Conservation (phyloP, 1,140 invertebrate species). For the Cydia amplana region DNA sequence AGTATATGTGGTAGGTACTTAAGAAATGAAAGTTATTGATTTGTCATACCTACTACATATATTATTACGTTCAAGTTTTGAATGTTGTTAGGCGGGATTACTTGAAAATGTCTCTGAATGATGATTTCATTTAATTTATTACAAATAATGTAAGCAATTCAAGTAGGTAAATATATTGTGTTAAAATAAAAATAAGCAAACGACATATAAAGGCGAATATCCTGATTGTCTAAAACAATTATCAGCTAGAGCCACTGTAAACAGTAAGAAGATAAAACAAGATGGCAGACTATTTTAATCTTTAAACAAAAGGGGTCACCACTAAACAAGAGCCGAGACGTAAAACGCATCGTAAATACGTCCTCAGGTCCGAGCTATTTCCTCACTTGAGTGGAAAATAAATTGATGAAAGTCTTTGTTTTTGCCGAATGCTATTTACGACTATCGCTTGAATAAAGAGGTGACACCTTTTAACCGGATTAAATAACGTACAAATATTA, state of each 20-base stretch:
- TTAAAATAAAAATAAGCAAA: not conserved
- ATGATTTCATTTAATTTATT: too few species aligned
- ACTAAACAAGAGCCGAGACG: conserved; percentile 28
- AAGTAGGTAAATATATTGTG: not conserved
- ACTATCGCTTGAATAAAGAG: not conserved
- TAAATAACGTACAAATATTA: not conserved
- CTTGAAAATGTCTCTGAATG: too few species aligned
- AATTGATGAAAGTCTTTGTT: conserved; percentile 15
- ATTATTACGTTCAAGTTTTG: too few species aligned
- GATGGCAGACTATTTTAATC: conserved; percentile 27
- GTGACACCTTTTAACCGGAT: not conserved
- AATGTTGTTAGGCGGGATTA: too few species aligned
- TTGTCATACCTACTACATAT: not conserved
- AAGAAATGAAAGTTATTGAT: not conserved
- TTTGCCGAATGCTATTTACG: not conserved
- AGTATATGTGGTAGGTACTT: not conserved
- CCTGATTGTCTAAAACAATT: not conserved
- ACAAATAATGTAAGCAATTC: too few species aligned
- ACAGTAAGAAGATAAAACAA: conserved; percentile 10
- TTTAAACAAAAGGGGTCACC: conserved; percentile 29
- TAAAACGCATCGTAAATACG: conserved; percentile 29
- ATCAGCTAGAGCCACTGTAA: not conserved
- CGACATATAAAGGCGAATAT: not conserved
- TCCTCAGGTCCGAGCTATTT: conserved; percentile 25
- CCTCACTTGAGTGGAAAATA: conserved; percentile 10